Conservation (phyloP, 2,797 vertebrate genomes). For the Peromyscus aztecus region DNA sequence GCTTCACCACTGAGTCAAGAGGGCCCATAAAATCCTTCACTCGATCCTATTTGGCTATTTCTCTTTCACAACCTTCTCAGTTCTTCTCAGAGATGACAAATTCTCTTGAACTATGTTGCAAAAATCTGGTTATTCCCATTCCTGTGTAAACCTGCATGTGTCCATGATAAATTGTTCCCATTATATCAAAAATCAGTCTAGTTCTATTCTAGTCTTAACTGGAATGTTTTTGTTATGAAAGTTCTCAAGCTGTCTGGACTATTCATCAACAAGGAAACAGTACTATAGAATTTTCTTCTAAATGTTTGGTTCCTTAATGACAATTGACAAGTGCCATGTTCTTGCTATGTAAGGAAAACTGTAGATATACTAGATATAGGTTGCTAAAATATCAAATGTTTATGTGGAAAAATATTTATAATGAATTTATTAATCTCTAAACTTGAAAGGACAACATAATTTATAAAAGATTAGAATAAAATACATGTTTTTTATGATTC, state of each 20-base stretch:
- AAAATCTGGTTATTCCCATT: background rate
- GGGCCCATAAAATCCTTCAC: background rate
- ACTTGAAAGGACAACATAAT: background rate
- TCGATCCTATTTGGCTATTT: background rate
- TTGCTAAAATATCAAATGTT: conserved; percentile 15
- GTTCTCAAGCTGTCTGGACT: background rate
- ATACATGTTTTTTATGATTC: background rate
- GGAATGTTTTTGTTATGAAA: background rate
- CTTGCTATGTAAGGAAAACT: background rate
- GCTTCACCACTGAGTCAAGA: background rate
- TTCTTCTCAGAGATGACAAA: background rate
- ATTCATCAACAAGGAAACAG: background rate
- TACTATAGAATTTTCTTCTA: background rate
- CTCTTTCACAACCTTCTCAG: background rate
- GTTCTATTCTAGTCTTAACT: background rate
- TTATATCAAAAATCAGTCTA: background rate
- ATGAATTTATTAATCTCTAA: background rate
- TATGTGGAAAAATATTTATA: conserved; percentile 6
- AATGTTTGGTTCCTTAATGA: background rate
- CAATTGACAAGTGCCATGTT: background rate
- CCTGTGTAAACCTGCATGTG: background rate
- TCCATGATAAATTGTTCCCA: background rate
- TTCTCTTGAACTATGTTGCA: background rate
- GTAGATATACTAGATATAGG: background rate
- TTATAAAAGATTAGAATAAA: background rate